Evolutionary conservation across 2,888 invertebrate genomes (phyloP).

Genomic region (Apeira syringaria): DNA sequence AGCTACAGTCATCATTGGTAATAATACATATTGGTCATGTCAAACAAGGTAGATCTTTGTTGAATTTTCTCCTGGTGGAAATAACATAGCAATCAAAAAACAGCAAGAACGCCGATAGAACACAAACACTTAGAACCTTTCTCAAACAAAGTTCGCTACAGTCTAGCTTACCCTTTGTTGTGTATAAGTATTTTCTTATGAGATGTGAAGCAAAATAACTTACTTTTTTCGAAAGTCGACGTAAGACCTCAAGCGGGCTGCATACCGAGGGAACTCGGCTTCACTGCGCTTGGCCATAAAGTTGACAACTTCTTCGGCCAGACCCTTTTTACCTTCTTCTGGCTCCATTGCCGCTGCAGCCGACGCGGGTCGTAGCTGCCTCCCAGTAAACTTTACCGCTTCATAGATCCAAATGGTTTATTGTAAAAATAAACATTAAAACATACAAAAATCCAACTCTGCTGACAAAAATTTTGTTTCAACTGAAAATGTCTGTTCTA

Average conservation of each 20-base stretch:
- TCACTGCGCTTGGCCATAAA: conserved; percentile 59
- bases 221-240: conserved; percentile 55
- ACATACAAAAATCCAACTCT: background rate
- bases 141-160: too few species aligned
- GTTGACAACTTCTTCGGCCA: conserved; percentile 57
- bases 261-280: conserved; percentile 51
- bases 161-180: too few species aligned
- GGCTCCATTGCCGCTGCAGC: conserved; percentile 45
- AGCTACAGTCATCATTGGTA: too few species aligned
- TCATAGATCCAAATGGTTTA: conserved; percentile 1
- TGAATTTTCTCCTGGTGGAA: too few species aligned
- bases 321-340: conserved; percentile 47
- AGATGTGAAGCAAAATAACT: conserved; percentile 22
- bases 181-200: too few species aligned
- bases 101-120: too few species aligned
- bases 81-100: too few species aligned
- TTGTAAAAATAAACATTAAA: background rate
- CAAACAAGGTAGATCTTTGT: too few species aligned
- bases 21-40: too few species aligned
- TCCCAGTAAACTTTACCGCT: conserved; percentile 1
- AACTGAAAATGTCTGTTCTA: conserved; percentile 11
- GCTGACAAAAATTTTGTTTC: conserved; percentile 7
- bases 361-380: conserved; percentile 12
- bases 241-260: conserved; percentile 49
- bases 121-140: too few species aligned